These are phyloP conservation scores for Nemurella pictetii DNA, from an alignment of 2,888 invertebrate species.

Conservation along the genomic window DNA sequence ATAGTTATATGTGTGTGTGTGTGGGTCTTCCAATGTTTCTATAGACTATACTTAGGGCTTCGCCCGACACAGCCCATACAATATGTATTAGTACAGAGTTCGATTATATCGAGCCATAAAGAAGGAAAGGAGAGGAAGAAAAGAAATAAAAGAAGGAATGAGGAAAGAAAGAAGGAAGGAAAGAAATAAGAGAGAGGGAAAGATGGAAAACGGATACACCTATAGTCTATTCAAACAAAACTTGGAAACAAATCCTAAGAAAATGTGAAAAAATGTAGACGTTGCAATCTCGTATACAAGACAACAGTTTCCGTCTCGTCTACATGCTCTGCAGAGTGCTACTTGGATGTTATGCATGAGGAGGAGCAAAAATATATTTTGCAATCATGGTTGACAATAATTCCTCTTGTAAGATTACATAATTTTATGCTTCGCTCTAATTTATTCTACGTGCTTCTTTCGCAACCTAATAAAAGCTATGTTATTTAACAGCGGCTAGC, in stretches of 20 bases:
- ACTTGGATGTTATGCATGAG: not conserved
- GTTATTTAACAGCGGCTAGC: not conserved
- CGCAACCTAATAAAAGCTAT: not conserved
- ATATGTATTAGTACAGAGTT: slow-evolving; percentile 32
- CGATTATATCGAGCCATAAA: slow-evolving; percentile 31
- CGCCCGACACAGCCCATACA: slow-evolving; percentile 23
- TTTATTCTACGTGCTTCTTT: not conserved
- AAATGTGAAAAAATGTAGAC: not conserved
- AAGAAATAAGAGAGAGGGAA: slow-evolving; percentile 34
- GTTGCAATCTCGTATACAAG: not conserved
- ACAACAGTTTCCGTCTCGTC: not conserved
- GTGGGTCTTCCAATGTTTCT: not conserved
- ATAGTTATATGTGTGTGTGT: not conserved
- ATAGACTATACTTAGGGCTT: slow-evolving; percentile 7
- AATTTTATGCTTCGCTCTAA: not conserved
- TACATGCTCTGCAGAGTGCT: not conserved
- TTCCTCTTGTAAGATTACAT: not conserved
- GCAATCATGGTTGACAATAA: not conserved
- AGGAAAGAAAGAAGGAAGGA: slow-evolving; percentile 42
- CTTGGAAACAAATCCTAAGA: not conserved
- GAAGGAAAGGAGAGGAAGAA: slow-evolving; percentile 32
- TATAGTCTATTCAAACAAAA: slow-evolving; percentile 3
- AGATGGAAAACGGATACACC: slow-evolving; percentile 24
- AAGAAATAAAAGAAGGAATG: slow-evolving; percentile 33
- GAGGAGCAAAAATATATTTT: not conserved